These are phyloP conservation scores for Leucozona laternaria DNA, from an alignment of 2,888 invertebrate genomes.

Conservation along the genomic window DNA sequence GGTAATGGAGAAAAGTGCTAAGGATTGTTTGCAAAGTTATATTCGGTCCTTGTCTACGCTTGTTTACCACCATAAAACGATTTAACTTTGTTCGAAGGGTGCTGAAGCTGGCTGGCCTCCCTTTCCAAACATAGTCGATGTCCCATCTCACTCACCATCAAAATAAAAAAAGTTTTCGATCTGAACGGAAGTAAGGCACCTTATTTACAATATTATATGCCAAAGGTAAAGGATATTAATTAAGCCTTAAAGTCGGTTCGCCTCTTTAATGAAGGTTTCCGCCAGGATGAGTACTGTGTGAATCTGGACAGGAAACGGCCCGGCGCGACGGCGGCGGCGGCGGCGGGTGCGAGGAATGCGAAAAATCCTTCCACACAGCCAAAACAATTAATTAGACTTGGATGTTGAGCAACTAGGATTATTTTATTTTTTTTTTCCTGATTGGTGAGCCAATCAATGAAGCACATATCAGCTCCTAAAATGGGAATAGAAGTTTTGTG, in stretches of 20 bases:
- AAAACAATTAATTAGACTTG: constrained; percentile 41
- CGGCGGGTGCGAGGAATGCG: constrained; percentile 19
- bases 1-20: constrained; percentile 69
- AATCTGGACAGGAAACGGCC: not conserved
- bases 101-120: constrained; percentile 20
- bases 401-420: constrained; percentile 31
- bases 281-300: constrained; percentile 11
- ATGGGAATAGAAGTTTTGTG: not conserved
- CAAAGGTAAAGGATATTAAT: constrained; percentile 69
- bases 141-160: not conserved
- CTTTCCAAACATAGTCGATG: no score
- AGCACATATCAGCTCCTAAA: not conserved
- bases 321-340: no score
- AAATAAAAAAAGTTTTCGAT: constrained; percentile 11
- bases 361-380: constrained; percentile 20
- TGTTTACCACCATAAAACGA: constrained; percentile 59
- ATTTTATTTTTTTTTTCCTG: constrained; percentile 32
- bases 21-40: constrained; percentile 70
- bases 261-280: constrained; percentile 56
- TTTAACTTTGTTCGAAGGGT: constrained; percentile 52
- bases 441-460: constrained; percentile 38
- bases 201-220: constrained; percentile 53
- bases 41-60: constrained; percentile 46
- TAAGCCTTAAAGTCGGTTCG: constrained; percentile 53
- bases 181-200: constrained; percentile 1